Conservation (phyloP, 2,797 vertebrate genomes). For the Pagetopsis macropterus region DNA sequence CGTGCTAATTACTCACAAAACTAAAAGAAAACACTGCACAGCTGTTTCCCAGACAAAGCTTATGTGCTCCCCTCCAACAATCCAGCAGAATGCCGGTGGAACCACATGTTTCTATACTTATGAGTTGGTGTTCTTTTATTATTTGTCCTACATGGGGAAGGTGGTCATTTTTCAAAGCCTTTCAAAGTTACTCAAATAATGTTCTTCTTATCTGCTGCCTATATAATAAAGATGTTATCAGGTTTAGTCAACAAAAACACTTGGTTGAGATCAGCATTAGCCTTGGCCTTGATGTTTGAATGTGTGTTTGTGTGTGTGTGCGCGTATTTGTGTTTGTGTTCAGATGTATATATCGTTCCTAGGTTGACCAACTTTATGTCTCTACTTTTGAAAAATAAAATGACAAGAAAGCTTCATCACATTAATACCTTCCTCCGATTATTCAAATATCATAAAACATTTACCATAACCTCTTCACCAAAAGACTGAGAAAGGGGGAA, state of each 20-base stretch:
- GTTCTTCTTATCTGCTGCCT: neutral
- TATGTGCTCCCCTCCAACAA: conserved; percentile 42
- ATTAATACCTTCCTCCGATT: too few relatives aligned
- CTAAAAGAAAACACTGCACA: conserved; percentile 45
- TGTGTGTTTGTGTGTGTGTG: too few relatives aligned
- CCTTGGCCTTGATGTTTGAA: too few relatives aligned
- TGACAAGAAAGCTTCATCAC: too few relatives aligned
- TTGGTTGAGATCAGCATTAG: too few relatives aligned
- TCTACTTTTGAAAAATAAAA: too few relatives aligned
- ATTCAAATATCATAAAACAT: neutral
- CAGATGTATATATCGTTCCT: too few relatives aligned
- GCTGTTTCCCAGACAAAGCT: conserved; percentile 53
- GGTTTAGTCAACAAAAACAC: neutral
- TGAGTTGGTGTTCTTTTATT: conserved; percentile 10
- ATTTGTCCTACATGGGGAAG: conserved; percentile 12
- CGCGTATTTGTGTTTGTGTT: too few relatives aligned
- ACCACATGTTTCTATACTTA: conserved; percentile 19
- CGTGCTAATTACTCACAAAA: conserved; percentile 48
- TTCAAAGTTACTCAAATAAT: neutral
- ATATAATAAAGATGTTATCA: neutral
- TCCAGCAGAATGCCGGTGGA: conserved; percentile 14
- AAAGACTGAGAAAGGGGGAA: neutral
- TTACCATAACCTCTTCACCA: neutral
- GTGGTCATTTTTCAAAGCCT: conserved; percentile 10
- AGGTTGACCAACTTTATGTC: too few relatives aligned